Evolutionary conservation across 2,113 vertebrate genomes (phyloP), one percentile per base, ranked within the genome.

Genomic region (Hippopotamus amphibius): DNA sequence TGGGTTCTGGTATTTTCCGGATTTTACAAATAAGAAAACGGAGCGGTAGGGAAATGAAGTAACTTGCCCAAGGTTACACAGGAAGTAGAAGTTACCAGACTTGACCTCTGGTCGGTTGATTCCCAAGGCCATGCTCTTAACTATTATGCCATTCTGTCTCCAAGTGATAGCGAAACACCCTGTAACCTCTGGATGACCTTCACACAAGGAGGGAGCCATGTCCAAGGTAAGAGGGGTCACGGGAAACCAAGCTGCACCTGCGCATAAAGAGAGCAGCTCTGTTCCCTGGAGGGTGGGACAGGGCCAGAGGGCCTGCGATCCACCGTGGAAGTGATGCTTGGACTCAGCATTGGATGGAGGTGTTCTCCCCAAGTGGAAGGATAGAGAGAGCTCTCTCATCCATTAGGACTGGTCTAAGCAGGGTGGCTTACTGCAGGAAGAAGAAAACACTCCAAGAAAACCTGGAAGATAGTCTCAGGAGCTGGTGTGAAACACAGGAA

Each of bases 11-110:
- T 30, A 53, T 46, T 46, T 74, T 14, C 33, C 76, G 2, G 9
- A 30, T 43, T 91, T 88, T 43, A 59, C 57, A n/a, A 94, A 90
- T 26, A 79, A 72, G 80, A 85, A 90, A 46, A 63, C 24, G 33
- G 80, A 46, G 28, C 43, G 30, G 57, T 82, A 53, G 59, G 13
- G 22, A 92, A 92, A 88, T 71, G 21, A 81, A 59, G 59, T 81
- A n/a, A 77, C 24, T 80, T 53, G 48, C 22, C 72, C 43, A 8
- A 87, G 57, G 5, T 82, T 53, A 10, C 50, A 41, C 48, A 59
- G 30, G 43, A 93, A 53, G 57, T 53, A 30, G 65, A 68, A 81
- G 3, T 33, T 46, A 7, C 66, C 80, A 81, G 72, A 33, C 50
- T 76, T 81, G 28, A 81, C 72, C 28, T 81, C 0, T 0, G 26